Base-by-base conservation (phyloP, 1,140 invertebrate species). In the Drosophila mojavensis region DNA sequence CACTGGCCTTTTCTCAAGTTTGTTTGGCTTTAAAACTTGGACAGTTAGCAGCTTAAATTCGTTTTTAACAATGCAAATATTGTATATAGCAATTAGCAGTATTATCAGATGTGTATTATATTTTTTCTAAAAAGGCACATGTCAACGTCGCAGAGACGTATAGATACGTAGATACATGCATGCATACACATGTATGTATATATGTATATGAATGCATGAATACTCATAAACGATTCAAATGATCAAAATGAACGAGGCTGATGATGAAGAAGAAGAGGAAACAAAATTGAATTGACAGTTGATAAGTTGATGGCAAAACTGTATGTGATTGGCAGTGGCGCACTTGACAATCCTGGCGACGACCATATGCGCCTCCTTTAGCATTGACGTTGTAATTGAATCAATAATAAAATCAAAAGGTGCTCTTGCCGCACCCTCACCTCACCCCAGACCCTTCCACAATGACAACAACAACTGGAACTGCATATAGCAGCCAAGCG, bases 351-450 rank as follows among this genome's bases (percentile, higher is more conserved):
- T 54, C 55, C 63, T 66, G 56, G 47, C 45, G 62, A 30, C 39
- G 39, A 59, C 54, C 51, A 51, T 51, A 30, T 68, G 50, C 56
- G 56, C 55, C 33, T 55, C 36, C 5, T 62, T 62, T 62, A 45
- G 43, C 69, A 71, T 85, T 86, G 81, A 81, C 82, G 54, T 78
- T 86, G 63, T 85, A 85, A 85, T 85, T 85, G 81, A 85, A 85
- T 85, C 81, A 85, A 85, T 85, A 84, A 85, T 78, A 81, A 78
- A 84, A 81, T 85, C 81, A 81, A 74, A 85, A 77, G 61, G 78
- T 69, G 43, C 58, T 39, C 36, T 6, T n/a, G 6, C n/a, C 43
- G 43, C n/a, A 50, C 65, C 17, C 24, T 26, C n/a, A 26, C n/a
- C 6, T 5, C 39, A 5, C 11, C 1, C 51, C 61, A 24, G 47